A percentile compares a stretch with the other conserved stretches of the same genome.
Evolutionary conservation across 2,113 vertebrate genomes (phyloP).

Genomic region (Cynocephalus volans): DNA sequence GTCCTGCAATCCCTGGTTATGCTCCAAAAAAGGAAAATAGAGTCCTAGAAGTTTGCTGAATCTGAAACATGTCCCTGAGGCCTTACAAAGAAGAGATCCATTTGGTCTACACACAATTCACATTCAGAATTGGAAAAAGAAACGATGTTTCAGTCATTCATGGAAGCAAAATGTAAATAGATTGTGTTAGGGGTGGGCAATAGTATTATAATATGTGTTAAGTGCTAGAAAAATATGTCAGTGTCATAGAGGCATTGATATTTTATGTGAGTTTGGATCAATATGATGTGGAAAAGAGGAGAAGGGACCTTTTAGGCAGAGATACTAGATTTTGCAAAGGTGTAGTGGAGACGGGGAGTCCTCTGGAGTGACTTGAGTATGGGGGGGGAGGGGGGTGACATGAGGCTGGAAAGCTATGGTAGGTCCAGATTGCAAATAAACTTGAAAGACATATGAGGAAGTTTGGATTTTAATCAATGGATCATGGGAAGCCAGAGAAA

Average conservation of each 20-base stretch:
- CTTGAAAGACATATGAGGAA: neutral
- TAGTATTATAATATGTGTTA: neutral
- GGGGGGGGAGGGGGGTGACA: neutral
- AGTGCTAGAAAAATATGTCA: neutral
- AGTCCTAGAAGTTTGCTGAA: neutral
- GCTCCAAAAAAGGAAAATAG: neutral
- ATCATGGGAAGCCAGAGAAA: neutral
- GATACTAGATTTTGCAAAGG: neutral
- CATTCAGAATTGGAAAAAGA: neutral
- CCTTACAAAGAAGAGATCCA: neutral
- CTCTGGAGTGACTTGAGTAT: neutral
- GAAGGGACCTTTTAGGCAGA: neutral
- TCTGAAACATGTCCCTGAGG: neutral
- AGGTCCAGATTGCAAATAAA: neutral
- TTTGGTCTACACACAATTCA: neutral
- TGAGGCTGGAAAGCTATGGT: neutral
- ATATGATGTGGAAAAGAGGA: neutral
- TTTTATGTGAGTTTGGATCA: constrained; percentile 20
- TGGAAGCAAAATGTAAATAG: neutral
- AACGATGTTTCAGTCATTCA: constrained; percentile 43
- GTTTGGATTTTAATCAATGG: neutral
- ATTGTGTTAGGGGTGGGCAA: neutral
- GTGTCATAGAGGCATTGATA: neutral
- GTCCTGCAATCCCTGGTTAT: neutral
- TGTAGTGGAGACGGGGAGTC: neutral